Conservation (phyloP, 2,113 vertebrate genomes). For the Chitala chitala region DNA sequence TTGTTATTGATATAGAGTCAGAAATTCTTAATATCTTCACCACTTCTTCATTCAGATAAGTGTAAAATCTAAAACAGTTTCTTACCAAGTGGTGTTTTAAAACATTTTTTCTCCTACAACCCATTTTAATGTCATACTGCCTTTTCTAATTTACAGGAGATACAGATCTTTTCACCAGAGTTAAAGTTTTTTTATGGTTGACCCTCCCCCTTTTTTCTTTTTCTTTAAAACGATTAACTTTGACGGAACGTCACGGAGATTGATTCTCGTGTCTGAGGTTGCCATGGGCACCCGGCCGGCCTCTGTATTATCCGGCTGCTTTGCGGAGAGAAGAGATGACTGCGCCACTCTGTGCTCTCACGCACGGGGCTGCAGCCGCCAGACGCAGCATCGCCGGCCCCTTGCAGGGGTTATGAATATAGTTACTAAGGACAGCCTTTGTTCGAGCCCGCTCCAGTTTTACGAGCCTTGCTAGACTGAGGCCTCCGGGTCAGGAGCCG, state of each 20-base stretch:
- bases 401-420: conserved; percentile 79
- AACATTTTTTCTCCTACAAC: neutral
- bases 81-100: neutral
- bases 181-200: neutral
- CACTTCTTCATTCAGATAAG: no score
- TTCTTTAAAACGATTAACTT: neutral
- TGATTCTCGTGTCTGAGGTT: conserved; percentile 9
- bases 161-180: neutral
- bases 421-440: conserved; percentile 73
- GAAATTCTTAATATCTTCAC: no score
- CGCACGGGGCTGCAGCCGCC: conserved; percentile 4
- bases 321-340: neutral
- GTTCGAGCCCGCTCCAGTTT: conserved; percentile 76
- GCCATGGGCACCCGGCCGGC: neutral
- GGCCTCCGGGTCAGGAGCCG: conserved; percentile 73
- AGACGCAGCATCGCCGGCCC: conserved; percentile 29
- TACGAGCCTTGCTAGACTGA: conserved; percentile 76
- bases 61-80: no score
- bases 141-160: neutral
- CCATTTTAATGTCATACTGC: neutral
- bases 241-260: neutral
- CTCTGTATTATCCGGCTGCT: neutral
- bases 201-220: neutral
- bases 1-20: no score
- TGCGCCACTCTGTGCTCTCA: neutral